A percentile compares a stretch with the other conserved stretches of the same genome.
Conservation (phyloP, 1,140 invertebrate species). For the Drosophila takahashii region DNA sequence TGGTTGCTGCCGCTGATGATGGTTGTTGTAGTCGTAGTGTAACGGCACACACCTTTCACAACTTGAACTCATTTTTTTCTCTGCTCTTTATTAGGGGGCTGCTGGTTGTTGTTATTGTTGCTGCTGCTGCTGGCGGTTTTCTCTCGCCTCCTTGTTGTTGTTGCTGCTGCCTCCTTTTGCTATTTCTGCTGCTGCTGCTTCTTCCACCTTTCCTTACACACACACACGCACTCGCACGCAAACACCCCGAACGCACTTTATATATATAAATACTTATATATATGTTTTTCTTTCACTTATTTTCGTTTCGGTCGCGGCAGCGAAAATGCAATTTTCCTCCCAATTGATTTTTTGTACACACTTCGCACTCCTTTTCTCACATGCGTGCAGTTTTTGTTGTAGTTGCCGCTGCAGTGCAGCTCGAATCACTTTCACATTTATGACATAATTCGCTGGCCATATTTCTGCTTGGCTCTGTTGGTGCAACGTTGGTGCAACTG, state of each 20-base stretch:
- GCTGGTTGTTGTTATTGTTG: conserved; percentile 49
- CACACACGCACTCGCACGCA: conserved; percentile 28
- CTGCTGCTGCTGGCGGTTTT: conserved; percentile 31
- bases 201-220: conserved; percentile 51
- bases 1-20: conserved; percentile 27
- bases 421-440: conserved; percentile 72
- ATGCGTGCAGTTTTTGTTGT: conserved; percentile 52
- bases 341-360: conserved; percentile 74
- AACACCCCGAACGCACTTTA: conserved; percentile 66
- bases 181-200: conserved; percentile 69
- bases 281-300: conserved; percentile 61
- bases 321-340: conserved; percentile 70
- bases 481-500: conserved; percentile 59
- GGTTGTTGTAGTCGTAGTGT: conserved; percentile 48
- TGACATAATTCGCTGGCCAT: conserved; percentile 77
- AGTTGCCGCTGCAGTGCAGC: conserved; percentile 31
- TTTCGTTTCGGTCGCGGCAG: conserved; percentile 56
- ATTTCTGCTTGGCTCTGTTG: conserved; percentile 67
- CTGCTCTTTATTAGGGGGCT: conserved; percentile 74
- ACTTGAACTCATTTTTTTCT: conserved; percentile 82
- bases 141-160: conserved; percentile 22
- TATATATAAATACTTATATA: conserved; percentile 31
- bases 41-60: conserved; percentile 84
- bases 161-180: conserved; percentile 74
- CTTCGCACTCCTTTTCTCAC: conserved; percentile 71